Evolutionary conservation across 1,140 invertebrate species (phyloP).

Genomic region (Drosophila ananassae): DNA sequence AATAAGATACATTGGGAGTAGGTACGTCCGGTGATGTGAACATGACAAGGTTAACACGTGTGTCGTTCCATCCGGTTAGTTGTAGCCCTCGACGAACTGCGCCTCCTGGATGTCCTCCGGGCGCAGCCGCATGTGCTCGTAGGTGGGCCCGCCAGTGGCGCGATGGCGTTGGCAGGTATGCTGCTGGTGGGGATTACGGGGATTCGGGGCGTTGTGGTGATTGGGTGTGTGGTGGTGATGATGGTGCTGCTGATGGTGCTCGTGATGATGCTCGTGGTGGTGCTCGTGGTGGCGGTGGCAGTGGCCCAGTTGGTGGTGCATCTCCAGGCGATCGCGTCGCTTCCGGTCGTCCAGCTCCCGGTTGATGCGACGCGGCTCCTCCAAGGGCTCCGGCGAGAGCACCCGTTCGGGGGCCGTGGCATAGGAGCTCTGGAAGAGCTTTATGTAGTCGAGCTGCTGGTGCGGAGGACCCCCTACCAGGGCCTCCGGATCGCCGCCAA

Average conservation of each 20-base stretch:
- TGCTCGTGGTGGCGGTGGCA: not conserved
- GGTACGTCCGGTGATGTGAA: not conserved
- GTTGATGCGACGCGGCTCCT: not conserved
- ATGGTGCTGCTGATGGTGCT: not conserved
- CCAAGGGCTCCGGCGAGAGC: too few relatives aligned
- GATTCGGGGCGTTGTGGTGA: not conserved
- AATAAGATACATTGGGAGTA: not conserved
- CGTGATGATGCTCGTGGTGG: not conserved
- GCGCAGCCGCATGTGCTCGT: slow-evolving; percentile 10
- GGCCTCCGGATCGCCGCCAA: not conserved
- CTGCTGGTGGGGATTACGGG: not conserved
- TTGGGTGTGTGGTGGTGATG: not conserved
- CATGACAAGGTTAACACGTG: not conserved
- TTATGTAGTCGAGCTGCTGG: not conserved
- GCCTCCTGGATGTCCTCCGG: slow-evolving; percentile 40
- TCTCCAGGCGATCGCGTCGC: not conserved
- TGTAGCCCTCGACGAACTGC: slow-evolving; percentile 6
- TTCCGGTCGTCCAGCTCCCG: not conserved
- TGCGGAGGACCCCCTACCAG: too few relatives aligned
- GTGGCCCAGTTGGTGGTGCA: not conserved
- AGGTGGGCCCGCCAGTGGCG: not conserved
- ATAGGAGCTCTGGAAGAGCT: not conserved
- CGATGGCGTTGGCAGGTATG: not conserved
- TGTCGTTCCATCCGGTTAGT: not conserved
- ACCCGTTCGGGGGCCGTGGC: not conserved